Evolutionary conservation across 1,140 invertebrate genomes (phyloP).

Genomic region (Eriocheir sinensis): DNA sequence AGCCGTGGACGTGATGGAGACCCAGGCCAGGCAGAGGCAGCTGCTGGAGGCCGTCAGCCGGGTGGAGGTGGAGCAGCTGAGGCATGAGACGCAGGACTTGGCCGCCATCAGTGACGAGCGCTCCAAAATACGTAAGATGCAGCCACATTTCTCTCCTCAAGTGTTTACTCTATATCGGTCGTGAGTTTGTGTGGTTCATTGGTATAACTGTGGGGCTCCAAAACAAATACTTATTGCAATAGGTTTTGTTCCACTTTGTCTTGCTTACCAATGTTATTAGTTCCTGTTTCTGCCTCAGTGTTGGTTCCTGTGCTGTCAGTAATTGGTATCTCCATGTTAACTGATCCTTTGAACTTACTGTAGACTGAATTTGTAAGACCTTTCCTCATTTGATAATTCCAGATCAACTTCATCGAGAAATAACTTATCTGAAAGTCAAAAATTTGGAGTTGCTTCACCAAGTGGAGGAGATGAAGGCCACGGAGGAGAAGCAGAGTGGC

Average conservation of each 20-base stretch:
- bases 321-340: no score
- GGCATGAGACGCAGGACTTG: conserved; percentile 54
- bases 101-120: conserved; percentile 66
- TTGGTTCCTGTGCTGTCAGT: no score
- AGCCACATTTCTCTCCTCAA: neutral
- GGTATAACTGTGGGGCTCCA: no score
- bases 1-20: conserved; percentile 47
- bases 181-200: no score
- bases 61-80: conserved; percentile 63
- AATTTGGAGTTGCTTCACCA: conserved; percentile 48
- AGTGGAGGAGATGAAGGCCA: conserved; percentile 50
- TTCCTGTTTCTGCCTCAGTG: no score
- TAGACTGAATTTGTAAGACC: no score
- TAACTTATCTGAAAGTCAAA: conserved; percentile 59
- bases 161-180: no score
- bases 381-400: neutral
- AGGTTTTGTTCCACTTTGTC: no score
- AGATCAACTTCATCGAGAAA: conserved; percentile 65
- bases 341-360: no score
- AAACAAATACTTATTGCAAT: no score
- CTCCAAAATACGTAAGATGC: conserved; percentile 64
- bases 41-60: conserved; percentile 13
- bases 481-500: conserved; percentile 21
- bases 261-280: no score
- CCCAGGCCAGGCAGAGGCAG: conserved; percentile 54